A percentile compares a stretch with the other conserved stretches of the same genome.
phyloP scores from a whole-genome alignment of 2,113 vertebrate genomes.

The Cephalophus harveyi region DNA sequence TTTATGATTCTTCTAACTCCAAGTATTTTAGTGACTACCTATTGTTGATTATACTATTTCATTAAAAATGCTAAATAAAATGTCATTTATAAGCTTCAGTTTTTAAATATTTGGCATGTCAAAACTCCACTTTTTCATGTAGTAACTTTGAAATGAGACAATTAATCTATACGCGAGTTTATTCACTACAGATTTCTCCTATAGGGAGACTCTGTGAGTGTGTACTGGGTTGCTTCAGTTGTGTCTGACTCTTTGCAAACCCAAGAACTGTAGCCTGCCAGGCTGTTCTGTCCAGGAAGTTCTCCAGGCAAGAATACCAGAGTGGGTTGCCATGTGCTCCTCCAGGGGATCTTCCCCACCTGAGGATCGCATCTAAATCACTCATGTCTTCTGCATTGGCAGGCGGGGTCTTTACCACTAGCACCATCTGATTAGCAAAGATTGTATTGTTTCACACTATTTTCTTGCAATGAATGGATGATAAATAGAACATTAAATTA shows the following conservation, averaged over 20 bases:
- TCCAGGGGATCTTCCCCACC: not conserved
- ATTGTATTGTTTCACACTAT: not conserved
- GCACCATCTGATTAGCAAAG: not conserved
- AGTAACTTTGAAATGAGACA: slow-evolving; percentile 22
- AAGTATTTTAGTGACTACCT: not conserved
- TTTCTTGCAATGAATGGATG: not conserved
- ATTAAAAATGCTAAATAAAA: slow-evolving; percentile 26
- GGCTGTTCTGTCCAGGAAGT: not conserved
- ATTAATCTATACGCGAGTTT: not conserved
- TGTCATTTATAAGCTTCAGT: not conserved
- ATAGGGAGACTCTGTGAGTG: not conserved
- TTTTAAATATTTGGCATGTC: not conserved
- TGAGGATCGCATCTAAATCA: not conserved
- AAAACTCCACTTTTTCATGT: not conserved
- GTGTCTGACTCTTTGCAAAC: not conserved
- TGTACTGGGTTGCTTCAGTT: not conserved
- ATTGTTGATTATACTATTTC: not conserved
- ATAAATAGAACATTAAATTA: not conserved
- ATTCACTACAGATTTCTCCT: not conserved
- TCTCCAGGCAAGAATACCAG: not conserved
- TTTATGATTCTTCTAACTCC: not conserved
- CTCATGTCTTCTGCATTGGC: not conserved
- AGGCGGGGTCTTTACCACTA: not conserved
- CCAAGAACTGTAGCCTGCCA: not conserved
- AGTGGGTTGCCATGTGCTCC: not conserved